Evolutionary conservation across 1,140 invertebrate genomes (phyloP).

Genomic region (Cyphomyrmex costatus): DNA sequence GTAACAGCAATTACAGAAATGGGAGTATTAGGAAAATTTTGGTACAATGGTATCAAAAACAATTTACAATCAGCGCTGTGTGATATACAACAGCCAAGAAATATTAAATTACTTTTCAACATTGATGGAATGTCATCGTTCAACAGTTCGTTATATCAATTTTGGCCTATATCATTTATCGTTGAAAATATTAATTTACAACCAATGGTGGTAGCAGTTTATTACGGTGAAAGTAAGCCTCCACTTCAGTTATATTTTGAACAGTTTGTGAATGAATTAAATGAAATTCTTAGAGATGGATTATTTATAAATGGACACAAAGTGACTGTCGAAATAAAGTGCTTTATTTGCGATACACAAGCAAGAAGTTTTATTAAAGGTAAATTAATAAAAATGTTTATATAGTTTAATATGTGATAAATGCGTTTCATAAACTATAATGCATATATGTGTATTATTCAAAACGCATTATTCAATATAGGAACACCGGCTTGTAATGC

Average conservation of each 20-base stretch:
- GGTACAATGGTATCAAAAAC: slow-evolving; percentile 30
- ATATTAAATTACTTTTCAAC: slow-evolving; percentile 16
- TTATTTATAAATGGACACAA: not conserved
- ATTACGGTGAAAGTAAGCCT: slow-evolving; percentile 32
- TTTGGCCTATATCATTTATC: slow-evolving; percentile 6
- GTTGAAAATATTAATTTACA: not conserved
- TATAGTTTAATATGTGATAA: slow-evolving; percentile 8
- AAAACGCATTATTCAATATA: slow-evolving; percentile 13
- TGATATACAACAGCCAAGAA: slow-evolving; percentile 9
- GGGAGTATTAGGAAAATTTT: not conserved
- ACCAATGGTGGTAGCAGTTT: slow-evolving; percentile 18
- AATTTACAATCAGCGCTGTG: slow-evolving; percentile 22
- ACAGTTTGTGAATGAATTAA: slow-evolving; percentile 19
- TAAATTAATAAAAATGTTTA: not conserved
- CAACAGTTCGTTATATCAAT: slow-evolving; percentile 16
- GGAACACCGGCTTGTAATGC: slow-evolving; percentile 16
- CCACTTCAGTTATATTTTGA: slow-evolving; percentile 17
- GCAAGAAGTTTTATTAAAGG: slow-evolving; percentile 32
- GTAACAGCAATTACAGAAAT: slow-evolving; percentile 1
- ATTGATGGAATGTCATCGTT: slow-evolving; percentile 26
- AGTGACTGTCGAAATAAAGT: not conserved
- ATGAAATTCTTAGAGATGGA: slow-evolving; percentile 13
- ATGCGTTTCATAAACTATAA: slow-evolving; percentile 10
- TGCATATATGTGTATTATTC: not conserved
- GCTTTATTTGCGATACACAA: slow-evolving; percentile 21